Conservation (phyloP, 1,140 invertebrate genomes). For the Neodiprion virginianus region DNA sequence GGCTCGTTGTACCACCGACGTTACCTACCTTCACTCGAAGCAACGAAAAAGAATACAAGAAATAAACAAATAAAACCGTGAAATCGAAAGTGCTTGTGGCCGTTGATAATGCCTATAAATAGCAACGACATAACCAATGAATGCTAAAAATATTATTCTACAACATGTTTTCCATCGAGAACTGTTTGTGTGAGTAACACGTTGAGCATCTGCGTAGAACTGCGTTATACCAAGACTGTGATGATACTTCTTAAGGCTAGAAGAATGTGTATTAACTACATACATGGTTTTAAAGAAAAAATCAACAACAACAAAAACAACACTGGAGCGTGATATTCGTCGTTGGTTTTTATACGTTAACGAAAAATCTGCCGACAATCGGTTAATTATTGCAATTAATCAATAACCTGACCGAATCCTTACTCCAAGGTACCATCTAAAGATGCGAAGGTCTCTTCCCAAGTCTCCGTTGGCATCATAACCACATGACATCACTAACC, state of each 20-base stretch:
- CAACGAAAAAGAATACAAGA: neutral
- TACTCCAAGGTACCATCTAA: conserved; percentile 15
- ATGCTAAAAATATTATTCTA: neutral
- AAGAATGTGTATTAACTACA: no score
- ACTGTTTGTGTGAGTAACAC: neutral
- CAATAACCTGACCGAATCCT: neutral
- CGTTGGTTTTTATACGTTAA: conserved; percentile 20
- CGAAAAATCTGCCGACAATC: conserved; percentile 14
- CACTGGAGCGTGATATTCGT: conserved; percentile 9
- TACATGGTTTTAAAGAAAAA: neutral
- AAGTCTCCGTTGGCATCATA: conserved; percentile 28
- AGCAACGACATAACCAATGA: neutral
- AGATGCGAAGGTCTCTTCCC: conserved; percentile 30
- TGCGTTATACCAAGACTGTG: no score
- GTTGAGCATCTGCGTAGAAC: no score
- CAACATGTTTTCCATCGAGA: no score
- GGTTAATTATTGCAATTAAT: conserved; percentile 9
- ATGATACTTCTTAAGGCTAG: no score
- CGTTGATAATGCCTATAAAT: neutral
- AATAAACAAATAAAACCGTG: neutral
- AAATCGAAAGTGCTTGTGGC: neutral
- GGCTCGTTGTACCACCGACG: neutral
- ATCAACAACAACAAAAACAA: conserved; percentile 1
- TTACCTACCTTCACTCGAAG: neutral
- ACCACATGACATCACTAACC: conserved; percentile 20